A percentile compares a stretch with the other conserved stretches of the same genome.
Evolutionary conservation across 1,140 invertebrate species (phyloP).

Genomic region (Pseudomyrmex cubaensis): DNA sequence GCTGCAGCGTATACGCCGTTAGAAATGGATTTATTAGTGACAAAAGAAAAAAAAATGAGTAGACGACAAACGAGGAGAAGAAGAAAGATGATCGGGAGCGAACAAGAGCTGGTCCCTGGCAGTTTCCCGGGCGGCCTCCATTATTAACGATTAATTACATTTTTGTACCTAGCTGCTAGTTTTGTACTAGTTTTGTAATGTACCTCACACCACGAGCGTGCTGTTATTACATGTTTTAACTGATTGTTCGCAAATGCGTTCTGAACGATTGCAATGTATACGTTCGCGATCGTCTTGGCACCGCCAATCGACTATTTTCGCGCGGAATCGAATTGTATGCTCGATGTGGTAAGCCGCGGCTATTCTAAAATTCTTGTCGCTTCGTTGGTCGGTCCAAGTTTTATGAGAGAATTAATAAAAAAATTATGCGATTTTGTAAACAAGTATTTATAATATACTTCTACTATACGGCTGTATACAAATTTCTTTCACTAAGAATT

Average conservation of each 20-base stretch:
- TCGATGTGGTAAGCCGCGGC: conserved; percentile 51
- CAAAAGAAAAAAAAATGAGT: background rate
- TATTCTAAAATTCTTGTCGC: background rate
- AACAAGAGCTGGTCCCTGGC: conserved; percentile 79
- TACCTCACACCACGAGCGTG: conserved; percentile 82
- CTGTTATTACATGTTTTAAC: conserved; percentile 84
- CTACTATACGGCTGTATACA: background rate
- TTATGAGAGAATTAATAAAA: too few relatives aligned
- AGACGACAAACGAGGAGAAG: background rate
- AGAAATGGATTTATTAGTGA: conserved; percentile 4
- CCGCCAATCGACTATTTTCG: conserved; percentile 58
- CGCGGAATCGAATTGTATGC: conserved; percentile 27
- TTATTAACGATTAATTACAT: conserved; percentile 83
- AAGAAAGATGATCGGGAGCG: conserved; percentile 4
- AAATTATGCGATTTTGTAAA: too few relatives aligned
- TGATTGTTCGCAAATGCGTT: conserved; percentile 79
- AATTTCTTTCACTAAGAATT: too few relatives aligned
- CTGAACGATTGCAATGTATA: conserved; percentile 72
- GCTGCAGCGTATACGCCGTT: background rate
- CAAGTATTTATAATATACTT: background rate
- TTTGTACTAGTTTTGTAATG: conserved; percentile 86
- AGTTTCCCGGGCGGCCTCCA: conserved; percentile 80
- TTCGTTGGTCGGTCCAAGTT: too few relatives aligned
- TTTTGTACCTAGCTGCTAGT: conserved; percentile 85
- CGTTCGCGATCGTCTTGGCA: conserved; percentile 34